phyloP scores from a whole-genome alignment of 2,888 invertebrate species.

The Apamea monoglypha region DNA sequence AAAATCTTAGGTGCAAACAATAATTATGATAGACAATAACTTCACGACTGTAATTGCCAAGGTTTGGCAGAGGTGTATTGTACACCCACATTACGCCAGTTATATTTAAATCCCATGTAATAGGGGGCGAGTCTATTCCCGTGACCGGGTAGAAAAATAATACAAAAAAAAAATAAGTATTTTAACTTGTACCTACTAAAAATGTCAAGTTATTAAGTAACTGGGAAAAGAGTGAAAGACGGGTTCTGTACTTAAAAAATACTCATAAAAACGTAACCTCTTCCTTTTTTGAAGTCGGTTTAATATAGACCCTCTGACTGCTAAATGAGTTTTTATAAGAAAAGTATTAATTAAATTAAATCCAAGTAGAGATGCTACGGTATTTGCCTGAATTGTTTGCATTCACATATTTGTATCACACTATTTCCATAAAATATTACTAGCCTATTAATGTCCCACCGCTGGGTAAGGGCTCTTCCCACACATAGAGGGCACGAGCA shows the following conservation, averaged over 20 bases:
- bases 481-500: not conserved
- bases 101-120: not conserved
- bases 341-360: not conserved
- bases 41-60: not conserved
- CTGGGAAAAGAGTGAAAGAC: not conserved
- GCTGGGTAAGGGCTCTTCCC: not conserved
- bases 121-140: not conserved
- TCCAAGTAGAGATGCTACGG: not conserved
- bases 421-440: not conserved
- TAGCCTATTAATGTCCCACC: not conserved
- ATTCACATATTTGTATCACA: not conserved
- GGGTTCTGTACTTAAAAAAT: conserved; percentile 33
- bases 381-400: not conserved
- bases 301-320: not conserved
- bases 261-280: conserved; percentile 9
- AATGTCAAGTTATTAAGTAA: not conserved
- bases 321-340: not conserved
- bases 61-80: not conserved
- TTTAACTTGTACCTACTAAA: not conserved
- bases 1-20: no score
- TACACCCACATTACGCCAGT: no score
- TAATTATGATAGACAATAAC: no score
- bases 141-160: not conserved
- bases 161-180: not conserved
- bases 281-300: conserved; percentile 14